Base-by-base conservation (phyloP, 2,888 invertebrate species). In the Branchipolynoe longqiensis region DNA sequence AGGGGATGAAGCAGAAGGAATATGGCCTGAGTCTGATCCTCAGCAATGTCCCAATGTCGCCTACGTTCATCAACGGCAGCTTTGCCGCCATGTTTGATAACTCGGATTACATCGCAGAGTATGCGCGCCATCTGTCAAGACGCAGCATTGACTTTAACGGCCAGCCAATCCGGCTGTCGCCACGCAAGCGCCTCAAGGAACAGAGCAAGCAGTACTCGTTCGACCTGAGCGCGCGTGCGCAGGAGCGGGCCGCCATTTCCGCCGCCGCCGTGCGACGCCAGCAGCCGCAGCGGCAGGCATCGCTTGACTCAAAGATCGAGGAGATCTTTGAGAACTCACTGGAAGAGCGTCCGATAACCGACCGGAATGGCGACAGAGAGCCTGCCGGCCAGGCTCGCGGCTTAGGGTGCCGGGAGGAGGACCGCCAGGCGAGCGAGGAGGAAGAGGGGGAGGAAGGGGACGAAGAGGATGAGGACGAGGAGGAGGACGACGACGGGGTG, bases 21-120 rank as follows among this genome's bases (percentile, higher is more conserved):
- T 99, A 98, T 91, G 98, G 98, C 56, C 97, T 98, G 73, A 98
- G 98, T 91, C 95, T 99, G 0, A 95, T 99, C 36, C 95, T 99
- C 81, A 97, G 98, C 82, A 99, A 99, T 94, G 97, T 97, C 0
- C 98, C 98, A 0, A 97, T 97, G 96, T 98, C 98, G 4, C 99
- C 99, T 0, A 99, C 98, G 94, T 97, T 99, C 82, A 97, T 94
- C 84, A 93, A 94, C 87, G 93, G 93, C 18, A 93, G 93, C 85
- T 94, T 93, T 85, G 93, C 93, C 0, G 93, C 93, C 0, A 88
- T 93, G 58, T 93, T 93, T 87, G 93, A 93, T 83, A 91, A 89
- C 84, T 87, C 85, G 40, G 89, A 90, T 78, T 88, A 89, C 59
- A 90, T 92, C 83, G 89, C 90, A 1, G 91, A 92, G 84, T 92